Base-by-base conservation (phyloP, 2,888 invertebrate species). In the Sminthurides aquaticus region DNA sequence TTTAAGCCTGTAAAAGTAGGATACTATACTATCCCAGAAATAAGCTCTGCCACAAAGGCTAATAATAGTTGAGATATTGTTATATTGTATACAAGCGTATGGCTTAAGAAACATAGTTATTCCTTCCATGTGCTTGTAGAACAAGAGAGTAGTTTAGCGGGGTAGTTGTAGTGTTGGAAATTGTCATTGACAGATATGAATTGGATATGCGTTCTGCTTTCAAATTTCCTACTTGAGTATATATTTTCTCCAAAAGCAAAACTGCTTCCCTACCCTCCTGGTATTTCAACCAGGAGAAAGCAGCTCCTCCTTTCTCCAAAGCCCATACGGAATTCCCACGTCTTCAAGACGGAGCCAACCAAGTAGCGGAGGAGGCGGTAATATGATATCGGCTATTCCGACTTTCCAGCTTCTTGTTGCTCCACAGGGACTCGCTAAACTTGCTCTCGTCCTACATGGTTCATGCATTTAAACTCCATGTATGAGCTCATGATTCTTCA, bases 141-240 rank as follows among this genome's bases (percentile, higher is more conserved):
- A n/a, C n/a, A n/a, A n/a, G n/a, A n/a, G n/a, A n/a, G n/a, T n/a
- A n/a, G n/a, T n/a, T n/a, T n/a, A n/a, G n/a, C n/a, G n/a, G n/a
- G n/a, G n/a, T n/a, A n/a, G n/a, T n/a, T n/a, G n/a, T n/a, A n/a
- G n/a, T n/a, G n/a, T n/a, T n/a, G 52, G 28, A 52, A 27, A 60
- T 60, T 60, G 49, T 49, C 60, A 60, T 52, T 60, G 60, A 60
- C 60, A 60, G 60, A 60, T 60, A 60, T 60, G 49, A 60, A 60
- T 60, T 60, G 60, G 52, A 26, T 27, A 60, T 60, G 60, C 60
- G 26, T 18, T 49, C 28, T 52, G 60, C 60, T 49, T 60, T 48
- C 60, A 60, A 60, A 60, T 60, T 60, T 28, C 60, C 60, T 60
- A 60, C 49, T 60, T 60, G 25, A 24, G n/a, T n/a, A n/a, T n/a